Conservation (phyloP, 2,113 vertebrate genomes). For the Pithys albifrons region DNA sequence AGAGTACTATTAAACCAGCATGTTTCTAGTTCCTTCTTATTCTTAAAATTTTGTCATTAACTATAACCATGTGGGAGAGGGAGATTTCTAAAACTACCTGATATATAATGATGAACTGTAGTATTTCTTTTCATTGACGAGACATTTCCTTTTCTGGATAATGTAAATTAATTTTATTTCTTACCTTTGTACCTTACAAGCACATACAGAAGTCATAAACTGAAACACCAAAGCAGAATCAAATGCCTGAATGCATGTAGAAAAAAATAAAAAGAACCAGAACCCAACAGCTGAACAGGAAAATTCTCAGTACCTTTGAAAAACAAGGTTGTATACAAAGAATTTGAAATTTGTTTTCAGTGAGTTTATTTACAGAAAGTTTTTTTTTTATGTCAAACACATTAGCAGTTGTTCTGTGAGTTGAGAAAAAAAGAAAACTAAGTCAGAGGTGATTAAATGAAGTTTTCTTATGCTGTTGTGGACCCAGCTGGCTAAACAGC, state of each 20-base stretch:
- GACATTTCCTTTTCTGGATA: not conserved
- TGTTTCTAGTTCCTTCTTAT: not conserved
- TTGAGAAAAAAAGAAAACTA: not conserved
- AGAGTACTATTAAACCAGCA: not conserved
- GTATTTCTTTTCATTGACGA: not conserved
- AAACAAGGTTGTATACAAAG: not conserved
- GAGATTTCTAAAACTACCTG: not conserved
- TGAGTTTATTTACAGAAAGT: not conserved
- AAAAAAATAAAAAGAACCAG: not conserved
- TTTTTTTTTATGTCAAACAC: not conserved
- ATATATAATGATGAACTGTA: not conserved
- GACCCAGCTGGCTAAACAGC: not conserved
- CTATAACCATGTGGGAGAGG: not conserved
- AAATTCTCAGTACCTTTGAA: not conserved
- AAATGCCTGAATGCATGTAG: not conserved
- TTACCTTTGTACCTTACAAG: not conserved
- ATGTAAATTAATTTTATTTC: slow-evolving; percentile 1
- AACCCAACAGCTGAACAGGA: not conserved
- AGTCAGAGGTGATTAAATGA: not conserved
- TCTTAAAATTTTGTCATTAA: not conserved
- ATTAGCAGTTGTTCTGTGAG: not conserved
- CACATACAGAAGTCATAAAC: not conserved
- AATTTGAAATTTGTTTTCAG: not conserved
- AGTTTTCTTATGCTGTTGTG: not conserved
- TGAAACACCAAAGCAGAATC: not conserved